Evolutionary conservation across 2,888 invertebrate genomes (phyloP).

Genomic region (Cheilosia scutellata): DNA sequence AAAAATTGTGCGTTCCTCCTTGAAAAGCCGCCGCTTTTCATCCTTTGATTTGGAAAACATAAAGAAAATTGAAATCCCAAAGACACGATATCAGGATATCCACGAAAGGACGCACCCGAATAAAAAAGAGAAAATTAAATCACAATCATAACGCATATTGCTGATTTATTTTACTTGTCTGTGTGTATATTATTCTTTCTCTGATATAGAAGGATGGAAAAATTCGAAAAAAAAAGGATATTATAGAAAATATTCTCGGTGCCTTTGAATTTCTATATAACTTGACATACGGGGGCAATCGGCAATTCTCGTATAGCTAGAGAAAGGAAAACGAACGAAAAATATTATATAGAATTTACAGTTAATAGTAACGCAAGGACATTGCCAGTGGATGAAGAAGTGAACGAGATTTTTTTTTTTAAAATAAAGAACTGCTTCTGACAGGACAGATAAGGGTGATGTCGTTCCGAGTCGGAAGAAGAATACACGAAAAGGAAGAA

Average conservation of each 20-base stretch:
- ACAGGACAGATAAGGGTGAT: slow-evolving; percentile 46
- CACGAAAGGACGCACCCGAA: not conserved
- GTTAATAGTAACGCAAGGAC: slow-evolving; percentile 39
- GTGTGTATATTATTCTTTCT: not conserved
- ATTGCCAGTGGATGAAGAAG: slow-evolving; percentile 5
- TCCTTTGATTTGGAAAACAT: slow-evolving; percentile 19
- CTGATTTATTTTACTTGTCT: slow-evolving; percentile 7
- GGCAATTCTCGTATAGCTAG: slow-evolving; percentile 17
- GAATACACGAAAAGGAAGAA: not conserved
- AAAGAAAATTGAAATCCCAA: slow-evolving; percentile 18
- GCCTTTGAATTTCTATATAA: slow-evolving; percentile 30
- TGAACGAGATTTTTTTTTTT: not conserved
- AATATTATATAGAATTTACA: slow-evolving; percentile 26
- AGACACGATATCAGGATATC: slow-evolving; percentile 2
- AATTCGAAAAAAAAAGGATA: slow-evolving; percentile 27
- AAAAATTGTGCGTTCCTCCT: slow-evolving; percentile 10
- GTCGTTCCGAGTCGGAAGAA: not conserved
- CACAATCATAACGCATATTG: slow-evolving; percentile 45
- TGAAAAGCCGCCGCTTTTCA: not conserved
- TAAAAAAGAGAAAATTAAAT: slow-evolving; percentile 11
- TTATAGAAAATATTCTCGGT: not conserved
- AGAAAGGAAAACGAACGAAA: not conserved
- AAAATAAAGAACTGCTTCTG: slow-evolving; percentile 31
- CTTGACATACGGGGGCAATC: slow-evolving; percentile 34
- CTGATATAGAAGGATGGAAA: not conserved